These are phyloP conservation scores for Manis javanica DNA, from an alignment of 2,797 vertebrate genomes.

Conservation along the genomic window DNA sequence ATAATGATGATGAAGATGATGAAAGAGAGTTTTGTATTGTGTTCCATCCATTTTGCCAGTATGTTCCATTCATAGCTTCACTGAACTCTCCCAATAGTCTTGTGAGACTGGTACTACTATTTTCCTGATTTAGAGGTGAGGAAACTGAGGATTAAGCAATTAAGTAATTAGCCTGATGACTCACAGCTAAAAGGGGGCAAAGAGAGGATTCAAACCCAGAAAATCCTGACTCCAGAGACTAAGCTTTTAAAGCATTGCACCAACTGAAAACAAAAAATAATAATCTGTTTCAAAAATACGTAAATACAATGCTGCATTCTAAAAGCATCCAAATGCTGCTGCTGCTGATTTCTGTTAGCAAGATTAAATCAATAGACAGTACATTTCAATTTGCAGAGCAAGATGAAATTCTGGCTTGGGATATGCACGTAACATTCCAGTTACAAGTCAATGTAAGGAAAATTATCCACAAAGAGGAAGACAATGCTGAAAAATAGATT, in stretches of 20 bases:
- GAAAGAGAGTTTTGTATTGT: background rate
- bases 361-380: background rate
- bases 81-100: background rate
- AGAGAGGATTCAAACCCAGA: background rate
- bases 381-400: background rate
- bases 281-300: conserved; percentile 21
- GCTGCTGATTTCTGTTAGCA: background rate
- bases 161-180: background rate
- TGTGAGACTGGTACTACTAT: background rate
- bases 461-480: background rate
- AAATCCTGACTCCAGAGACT: background rate
- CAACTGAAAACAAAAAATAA: background rate
- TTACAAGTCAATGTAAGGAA: background rate
- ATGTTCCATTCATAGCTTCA: background rate
- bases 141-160: background rate
- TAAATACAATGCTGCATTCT: background rate
- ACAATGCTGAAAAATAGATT: background rate
- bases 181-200: background rate
- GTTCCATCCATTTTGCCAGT: background rate
- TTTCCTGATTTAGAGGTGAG: background rate
- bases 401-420: background rate
- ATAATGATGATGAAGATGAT: background rate
- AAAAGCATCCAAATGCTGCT: background rate
- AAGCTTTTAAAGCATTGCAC: background rate
- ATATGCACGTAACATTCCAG: background rate